A percentile compares a stretch with the other conserved stretches of the same genome.
Conservation (phyloP, 2,888 invertebrate species). For the Sarcophaga rosellei region DNA sequence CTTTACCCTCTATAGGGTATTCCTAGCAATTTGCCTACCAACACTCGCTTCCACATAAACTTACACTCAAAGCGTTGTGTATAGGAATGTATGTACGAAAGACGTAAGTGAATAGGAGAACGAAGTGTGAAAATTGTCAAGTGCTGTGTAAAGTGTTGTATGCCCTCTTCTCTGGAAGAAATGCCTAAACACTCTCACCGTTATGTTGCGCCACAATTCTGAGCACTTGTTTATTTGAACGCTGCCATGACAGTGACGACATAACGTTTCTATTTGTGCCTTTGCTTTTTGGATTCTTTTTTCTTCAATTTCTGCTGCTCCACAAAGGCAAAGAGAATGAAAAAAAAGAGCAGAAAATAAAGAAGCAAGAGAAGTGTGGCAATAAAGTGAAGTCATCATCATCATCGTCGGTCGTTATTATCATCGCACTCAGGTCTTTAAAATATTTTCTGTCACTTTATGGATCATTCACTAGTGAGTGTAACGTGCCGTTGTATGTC, state of each 20-base stretch:
- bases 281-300: neutral
- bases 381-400: slow-evolving; percentile 1
- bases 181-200: neutral
- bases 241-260: slow-evolving; percentile 75
- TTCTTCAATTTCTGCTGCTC: neutral
- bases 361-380: neutral
- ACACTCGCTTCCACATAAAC: neutral
- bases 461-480: slow-evolving; percentile 9
- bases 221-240: slow-evolving; percentile 79
- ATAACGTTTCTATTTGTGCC: slow-evolving; percentile 50
- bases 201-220: slow-evolving; percentile 70
- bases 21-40: neutral
- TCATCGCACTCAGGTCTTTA: slow-evolving; percentile 15
- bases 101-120: neutral
- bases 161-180: neutral
- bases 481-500: slow-evolving; percentile 9
- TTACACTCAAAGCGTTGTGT: neutral
- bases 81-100: neutral
- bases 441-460: slow-evolving; percentile 12
- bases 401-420: neutral
- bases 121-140: slow-evolving; percentile 54
- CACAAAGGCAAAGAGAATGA: neutral
- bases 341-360: neutral
- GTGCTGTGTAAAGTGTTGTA: neutral
- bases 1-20: neutral